phyloP scores from a whole-genome alignment of 37 sponge, comb jelly and placozoan species.

The Petrosia ficiformis region DNA sequence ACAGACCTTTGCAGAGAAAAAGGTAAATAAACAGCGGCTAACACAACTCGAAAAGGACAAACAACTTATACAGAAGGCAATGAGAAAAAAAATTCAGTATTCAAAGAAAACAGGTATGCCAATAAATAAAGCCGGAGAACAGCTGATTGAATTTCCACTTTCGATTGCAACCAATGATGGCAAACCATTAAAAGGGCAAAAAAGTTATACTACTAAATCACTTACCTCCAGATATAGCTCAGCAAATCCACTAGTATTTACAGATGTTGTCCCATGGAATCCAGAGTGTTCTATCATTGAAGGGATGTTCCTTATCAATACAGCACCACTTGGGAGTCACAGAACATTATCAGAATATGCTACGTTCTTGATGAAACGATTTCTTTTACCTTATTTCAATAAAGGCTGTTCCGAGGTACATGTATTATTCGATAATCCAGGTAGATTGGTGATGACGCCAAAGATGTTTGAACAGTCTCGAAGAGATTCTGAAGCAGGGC shows the following conservation, averaged over 20 bases:
- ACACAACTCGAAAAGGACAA: conserved; percentile 23
- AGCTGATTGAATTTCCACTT: not conserved
- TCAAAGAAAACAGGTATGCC: not conserved
- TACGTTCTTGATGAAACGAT: not conserved
- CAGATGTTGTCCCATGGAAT: not conserved
- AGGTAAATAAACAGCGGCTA: not conserved
- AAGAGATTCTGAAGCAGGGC: not conserved
- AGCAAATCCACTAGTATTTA: not conserved
- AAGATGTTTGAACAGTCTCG: not conserved
- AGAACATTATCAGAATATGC: not conserved
- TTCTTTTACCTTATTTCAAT: not conserved
- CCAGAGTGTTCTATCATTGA: not conserved
- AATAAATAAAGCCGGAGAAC: not conserved
- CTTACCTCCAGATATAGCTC: not conserved
- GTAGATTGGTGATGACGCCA: not conserved
- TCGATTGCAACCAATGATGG: conserved; percentile 8
- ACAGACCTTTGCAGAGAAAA: not conserved
- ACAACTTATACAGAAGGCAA: not conserved
- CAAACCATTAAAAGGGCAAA: not conserved
- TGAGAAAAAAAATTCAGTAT: not conserved
- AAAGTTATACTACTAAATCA: not conserved
- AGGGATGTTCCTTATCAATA: conserved; percentile 1
- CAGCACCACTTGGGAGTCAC: not conserved
- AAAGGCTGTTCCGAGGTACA: not conserved
- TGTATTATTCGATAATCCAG: not conserved